Evolutionary conservation across 2,113 vertebrate species (phyloP).

Genomic region (Podilymbus podiceps): DNA sequence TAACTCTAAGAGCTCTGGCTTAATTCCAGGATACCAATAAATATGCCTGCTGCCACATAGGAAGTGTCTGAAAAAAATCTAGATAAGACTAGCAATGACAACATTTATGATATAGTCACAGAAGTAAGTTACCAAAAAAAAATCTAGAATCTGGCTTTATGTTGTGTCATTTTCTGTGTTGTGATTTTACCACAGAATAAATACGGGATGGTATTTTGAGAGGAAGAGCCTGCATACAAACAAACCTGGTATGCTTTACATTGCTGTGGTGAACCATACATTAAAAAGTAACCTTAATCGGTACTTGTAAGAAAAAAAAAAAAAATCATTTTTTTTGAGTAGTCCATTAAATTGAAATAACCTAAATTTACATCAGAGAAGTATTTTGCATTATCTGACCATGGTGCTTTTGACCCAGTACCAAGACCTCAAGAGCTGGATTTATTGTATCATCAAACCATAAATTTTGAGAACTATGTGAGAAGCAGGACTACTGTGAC

Average conservation of each 20-base stretch:
- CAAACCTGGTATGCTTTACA: neutral
- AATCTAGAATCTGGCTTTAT: neutral
- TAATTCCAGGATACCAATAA: neutral
- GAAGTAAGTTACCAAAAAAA: neutral
- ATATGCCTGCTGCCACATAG: neutral
- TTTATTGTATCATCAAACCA: neutral
- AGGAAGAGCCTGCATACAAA: neutral
- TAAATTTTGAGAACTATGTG: neutral
- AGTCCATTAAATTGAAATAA: neutral
- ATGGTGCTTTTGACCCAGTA: neutral
- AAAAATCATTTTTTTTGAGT: neutral
- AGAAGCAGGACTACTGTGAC: neutral
- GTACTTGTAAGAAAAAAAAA: neutral
- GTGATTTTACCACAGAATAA: neutral
- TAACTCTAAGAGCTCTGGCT: neutral
- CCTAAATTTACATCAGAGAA: neutral
- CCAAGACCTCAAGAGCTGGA: neutral
- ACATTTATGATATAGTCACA: neutral
- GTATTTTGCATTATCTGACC: neutral
- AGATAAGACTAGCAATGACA: neutral
- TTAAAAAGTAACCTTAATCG: neutral
- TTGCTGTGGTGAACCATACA: neutral
- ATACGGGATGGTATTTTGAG: neutral
- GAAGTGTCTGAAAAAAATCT: neutral
- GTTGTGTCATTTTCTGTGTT: neutral